These are phyloP conservation scores for Clarias platycephalus DNA, from an alignment of 2,797 vertebrate genomes.

Conservation along the genomic window DNA sequence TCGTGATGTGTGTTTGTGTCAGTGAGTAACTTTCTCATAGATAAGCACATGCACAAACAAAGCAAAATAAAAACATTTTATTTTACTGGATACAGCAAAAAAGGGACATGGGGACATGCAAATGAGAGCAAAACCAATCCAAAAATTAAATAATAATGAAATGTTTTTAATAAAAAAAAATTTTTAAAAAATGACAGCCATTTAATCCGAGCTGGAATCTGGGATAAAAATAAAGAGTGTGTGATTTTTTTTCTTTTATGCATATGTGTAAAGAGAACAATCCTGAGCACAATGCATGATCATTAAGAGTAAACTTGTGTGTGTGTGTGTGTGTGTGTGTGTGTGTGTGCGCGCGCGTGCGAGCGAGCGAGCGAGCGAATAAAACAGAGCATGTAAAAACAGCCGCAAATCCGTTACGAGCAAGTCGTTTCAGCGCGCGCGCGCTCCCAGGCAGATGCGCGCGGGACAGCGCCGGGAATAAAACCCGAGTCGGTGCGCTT, in stretches of 20 bases:
- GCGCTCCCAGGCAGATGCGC: conserved; percentile 4
- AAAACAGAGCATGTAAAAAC: background rate
- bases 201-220: conserved; percentile 1
- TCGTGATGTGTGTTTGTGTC: background rate
- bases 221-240: background rate
- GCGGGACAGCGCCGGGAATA: conserved; percentile 41
- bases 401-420: background rate
- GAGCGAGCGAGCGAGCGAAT: background rate
- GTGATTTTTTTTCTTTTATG: background rate
- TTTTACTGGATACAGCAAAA: background rate
- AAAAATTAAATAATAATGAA: background rate
- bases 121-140: background rate
- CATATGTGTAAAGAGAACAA: background rate
- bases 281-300: conserved; percentile 4
- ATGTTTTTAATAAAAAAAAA: no score
- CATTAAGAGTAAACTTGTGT: background rate
- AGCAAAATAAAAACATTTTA: background rate
- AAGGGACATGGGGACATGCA: background rate
- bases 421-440: background rate
- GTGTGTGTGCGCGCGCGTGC: no score
- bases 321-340: background rate
- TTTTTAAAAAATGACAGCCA: background rate
- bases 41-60: conserved; percentile 14
- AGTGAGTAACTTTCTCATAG: conserved; percentile 2
- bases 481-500: conserved; percentile 57